Base-by-base conservation (phyloP, 1,140 invertebrate species). In the Gerris buenoi region DNA sequence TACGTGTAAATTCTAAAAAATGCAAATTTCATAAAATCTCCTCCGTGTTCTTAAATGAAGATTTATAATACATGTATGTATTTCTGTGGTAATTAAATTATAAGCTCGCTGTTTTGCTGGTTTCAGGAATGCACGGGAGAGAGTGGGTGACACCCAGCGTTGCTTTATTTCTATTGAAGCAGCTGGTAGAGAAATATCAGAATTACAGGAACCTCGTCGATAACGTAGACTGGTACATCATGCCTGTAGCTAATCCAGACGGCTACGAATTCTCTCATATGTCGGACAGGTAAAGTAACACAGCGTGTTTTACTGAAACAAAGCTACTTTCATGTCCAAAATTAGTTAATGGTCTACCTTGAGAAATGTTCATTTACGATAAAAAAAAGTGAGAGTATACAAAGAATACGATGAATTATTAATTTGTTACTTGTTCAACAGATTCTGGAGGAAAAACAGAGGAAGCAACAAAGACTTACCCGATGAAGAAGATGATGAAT, bases 101-200 rank as follows among this genome's bases (percentile, higher is more conserved):
- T n/a, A n/a, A n/a, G 5, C 33, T 46, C 33, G 33, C 18, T 46
- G 5, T 18, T 46, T 46, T 46, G 18, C 5, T 10, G 5, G 18
- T 46, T 66, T 56, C 81, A 77, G 91, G 91, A 15, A 91, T 94
- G 72, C 93, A 96, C 73, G 92, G 91, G 0, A 77, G 93, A 29
- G 93, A 96, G 79, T 96, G 93, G 93, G 93, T 96, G 66, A 86
- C 90, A 61, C 87, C 90, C 1, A 90, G 93, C 0, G 88, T 88
- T 0, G 87, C 89, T 14, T 86, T 90, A 23, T 95, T 85, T 74
- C 86, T 95, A 23, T 82, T 93, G 27, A 87, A 88, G 72, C 85
- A 91, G 74, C 77, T 95, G 62, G 84, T 88, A 1, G 86, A 88
- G 73, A 86, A 86, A 72, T 86, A 83, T 74, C 81, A 86, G 25